These are phyloP conservation scores for Nasonia oneida DNA, from an alignment of 2,888 invertebrate genomes.

Conservation along the genomic window DNA sequence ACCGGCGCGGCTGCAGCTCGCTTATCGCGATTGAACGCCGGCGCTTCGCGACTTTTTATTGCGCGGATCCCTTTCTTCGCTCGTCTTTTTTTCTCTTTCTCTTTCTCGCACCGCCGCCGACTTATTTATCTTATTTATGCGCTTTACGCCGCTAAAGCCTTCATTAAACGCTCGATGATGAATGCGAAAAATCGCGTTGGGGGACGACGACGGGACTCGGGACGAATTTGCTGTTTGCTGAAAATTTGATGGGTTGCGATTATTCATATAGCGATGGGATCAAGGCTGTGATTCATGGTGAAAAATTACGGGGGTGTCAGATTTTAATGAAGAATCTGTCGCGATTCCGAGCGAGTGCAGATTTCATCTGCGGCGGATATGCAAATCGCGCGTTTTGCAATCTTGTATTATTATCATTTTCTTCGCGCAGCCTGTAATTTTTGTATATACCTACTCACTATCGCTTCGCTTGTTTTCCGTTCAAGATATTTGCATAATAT, in stretches of 20 bases:
- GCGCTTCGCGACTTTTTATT: constrained; percentile 31
- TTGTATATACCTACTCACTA: not conserved
- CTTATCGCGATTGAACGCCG: constrained; percentile 40
- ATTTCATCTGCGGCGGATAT: not conserved
- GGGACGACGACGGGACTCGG: not conserved
- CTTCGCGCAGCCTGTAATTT: not conserved
- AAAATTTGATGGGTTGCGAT: constrained; percentile 1
- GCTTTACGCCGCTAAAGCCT: not conserved
- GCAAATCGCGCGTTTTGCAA: not conserved
- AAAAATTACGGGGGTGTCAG: constrained; percentile 12
- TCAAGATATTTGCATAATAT: not conserved
- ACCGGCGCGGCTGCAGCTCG: not conserved
- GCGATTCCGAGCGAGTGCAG: not conserved
- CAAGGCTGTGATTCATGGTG: not conserved
- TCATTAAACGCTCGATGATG: constrained; percentile 27
- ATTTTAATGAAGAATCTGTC: constrained; percentile 11
- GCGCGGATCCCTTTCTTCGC: constrained; percentile 31
- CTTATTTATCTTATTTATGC: constrained; percentile 32
- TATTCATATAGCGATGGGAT: not conserved
- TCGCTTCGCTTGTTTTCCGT: not conserved
- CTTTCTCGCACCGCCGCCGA: not conserved
- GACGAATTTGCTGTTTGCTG: not conserved
- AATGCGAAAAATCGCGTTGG: not conserved
- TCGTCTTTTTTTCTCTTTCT: constrained; percentile 12
- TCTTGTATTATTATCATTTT: not conserved